Conservation (phyloP, 2,113 vertebrate species). For the Silurus asotus region DNA sequence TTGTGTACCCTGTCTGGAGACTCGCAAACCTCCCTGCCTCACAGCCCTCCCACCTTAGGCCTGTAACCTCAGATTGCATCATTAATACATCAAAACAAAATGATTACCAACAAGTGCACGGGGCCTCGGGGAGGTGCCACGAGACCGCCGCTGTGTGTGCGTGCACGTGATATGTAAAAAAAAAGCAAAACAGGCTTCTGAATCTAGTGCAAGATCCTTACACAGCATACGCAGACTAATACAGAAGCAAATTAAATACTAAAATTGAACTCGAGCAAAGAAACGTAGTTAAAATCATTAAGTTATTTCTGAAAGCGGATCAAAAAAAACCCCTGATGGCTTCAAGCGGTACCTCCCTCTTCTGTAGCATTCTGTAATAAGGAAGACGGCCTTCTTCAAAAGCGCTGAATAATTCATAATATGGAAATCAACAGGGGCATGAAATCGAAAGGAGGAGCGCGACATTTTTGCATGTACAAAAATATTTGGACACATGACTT, state of each 20-base stretch:
- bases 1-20: conserved; percentile 39
- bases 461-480: too few relatives aligned
- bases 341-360: background rate
- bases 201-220: background rate
- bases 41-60: conserved; percentile 44
- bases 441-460: background rate
- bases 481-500: too few relatives aligned
- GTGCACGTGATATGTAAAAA: conserved; percentile 17
- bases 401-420: background rate
- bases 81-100: conserved; percentile 66
- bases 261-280: background rate
- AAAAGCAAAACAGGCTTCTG: background rate
- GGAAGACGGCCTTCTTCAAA: background rate
- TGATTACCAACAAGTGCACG: conserved; percentile 55
- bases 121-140: conserved; percentile 32
- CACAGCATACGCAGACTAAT: too few relatives aligned
- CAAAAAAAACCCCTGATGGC: background rate
- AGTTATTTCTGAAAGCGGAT: background rate
- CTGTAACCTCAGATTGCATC: conserved; percentile 62
- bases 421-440: background rate
- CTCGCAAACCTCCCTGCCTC: conserved; percentile 33
- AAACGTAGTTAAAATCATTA: background rate
- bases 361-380: background rate
- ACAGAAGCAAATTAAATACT: background rate
- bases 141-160: conserved; percentile 1